Evolutionary conservation across 2,797 vertebrate genomes (phyloP), one percentile per base, ranked within the genome.

Genomic region (Danio choprae): DNA sequence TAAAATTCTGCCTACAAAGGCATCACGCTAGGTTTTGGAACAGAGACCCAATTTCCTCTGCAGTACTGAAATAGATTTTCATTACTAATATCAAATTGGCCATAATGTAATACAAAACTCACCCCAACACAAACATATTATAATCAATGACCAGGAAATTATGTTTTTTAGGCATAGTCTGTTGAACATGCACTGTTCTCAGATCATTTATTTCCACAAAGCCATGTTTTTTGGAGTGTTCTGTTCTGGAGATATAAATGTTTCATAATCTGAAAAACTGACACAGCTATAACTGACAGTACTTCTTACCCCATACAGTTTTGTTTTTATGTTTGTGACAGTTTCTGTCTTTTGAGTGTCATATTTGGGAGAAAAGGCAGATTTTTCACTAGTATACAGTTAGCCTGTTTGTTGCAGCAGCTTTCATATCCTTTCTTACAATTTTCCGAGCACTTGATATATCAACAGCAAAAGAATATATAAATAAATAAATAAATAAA

Each of bases 351-450:
- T 60, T 46, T 48, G 43, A 60, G 20, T 48, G 71, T 60, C 43
- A 58, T 55, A n/a, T 71, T n/a, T 22, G 9, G 70, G n/a, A 43
- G 44, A 71, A 29, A 29, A 44, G 70, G 15, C 69, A 56, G 16
- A 6, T 13, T 15, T 72, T 72, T 69, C 75, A 48, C 53, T 77
- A 41, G 10, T 77, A n/a, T 55, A 71, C 50, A 55, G 68, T 55
- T 40, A 36, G 60, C 50, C 20, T 44, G 20, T 41, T 48, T 77
- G 64, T 68, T 43, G 0, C 64, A 50, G 22, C 22, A 50, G 22
- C 64, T 40, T 64, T 43, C 43, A 69, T 55, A 55, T 70, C 50
- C 1, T n/a, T 59, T 68, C 58, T 46, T 41, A 38, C 50, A 53
- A 48, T 64, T 43, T 56, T 16, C 51, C 13, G 22, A 48, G 46